Percentiles rank a stretch among this genome's conserved stretches.
phyloP scores from a whole-genome alignment of 2,113 vertebrate species.

The Siphamia tubifer region DNA sequence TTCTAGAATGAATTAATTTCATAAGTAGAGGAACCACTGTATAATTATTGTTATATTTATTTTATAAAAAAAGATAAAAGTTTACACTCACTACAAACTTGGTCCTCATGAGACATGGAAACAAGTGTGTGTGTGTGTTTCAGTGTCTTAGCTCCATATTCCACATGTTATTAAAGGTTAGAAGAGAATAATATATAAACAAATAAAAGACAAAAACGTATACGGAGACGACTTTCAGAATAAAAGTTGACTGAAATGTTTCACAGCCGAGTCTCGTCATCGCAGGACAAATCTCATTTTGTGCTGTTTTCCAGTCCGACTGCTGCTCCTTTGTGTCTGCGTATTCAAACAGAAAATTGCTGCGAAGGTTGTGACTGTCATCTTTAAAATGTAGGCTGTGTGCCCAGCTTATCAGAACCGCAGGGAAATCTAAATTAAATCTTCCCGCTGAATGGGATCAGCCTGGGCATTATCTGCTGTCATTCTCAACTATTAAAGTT shows the following conservation, averaged over 20 bases:
- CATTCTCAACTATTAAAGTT: slow-evolving; percentile 62
- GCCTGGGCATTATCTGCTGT: slow-evolving; percentile 53
- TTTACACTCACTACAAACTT: too few relatives aligned
- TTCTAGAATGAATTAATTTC: too few relatives aligned
- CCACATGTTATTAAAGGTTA: slow-evolving; percentile 31
- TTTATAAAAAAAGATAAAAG: too few relatives aligned
- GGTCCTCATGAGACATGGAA: too few relatives aligned
- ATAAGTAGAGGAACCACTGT: too few relatives aligned
- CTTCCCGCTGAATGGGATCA: slow-evolving; percentile 59
- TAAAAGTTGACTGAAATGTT: slow-evolving; percentile 28
- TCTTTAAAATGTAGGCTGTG: slow-evolving; percentile 58
- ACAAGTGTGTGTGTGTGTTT: too few relatives aligned
- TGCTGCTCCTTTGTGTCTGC: slow-evolving; percentile 45
- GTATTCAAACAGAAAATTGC: slow-evolving; percentile 64
- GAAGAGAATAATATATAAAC: slow-evolving; percentile 17
- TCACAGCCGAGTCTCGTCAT: slow-evolving; percentile 20
- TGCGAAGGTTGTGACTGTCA: slow-evolving; percentile 47
- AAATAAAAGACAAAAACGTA: background rate
- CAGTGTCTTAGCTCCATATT: slow-evolving; percentile 36
- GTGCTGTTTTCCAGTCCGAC: slow-evolving; percentile 33
- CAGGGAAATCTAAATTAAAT: slow-evolving; percentile 78
- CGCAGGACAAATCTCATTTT: slow-evolving; percentile 52
- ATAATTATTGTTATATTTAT: too few relatives aligned
- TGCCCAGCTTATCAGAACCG: slow-evolving; percentile 62
- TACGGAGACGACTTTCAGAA: background rate